Evolutionary conservation across 2,797 vertebrate genomes (phyloP), one percentile per base, ranked within the genome.

Genomic region (Merluccius polli): DNA sequence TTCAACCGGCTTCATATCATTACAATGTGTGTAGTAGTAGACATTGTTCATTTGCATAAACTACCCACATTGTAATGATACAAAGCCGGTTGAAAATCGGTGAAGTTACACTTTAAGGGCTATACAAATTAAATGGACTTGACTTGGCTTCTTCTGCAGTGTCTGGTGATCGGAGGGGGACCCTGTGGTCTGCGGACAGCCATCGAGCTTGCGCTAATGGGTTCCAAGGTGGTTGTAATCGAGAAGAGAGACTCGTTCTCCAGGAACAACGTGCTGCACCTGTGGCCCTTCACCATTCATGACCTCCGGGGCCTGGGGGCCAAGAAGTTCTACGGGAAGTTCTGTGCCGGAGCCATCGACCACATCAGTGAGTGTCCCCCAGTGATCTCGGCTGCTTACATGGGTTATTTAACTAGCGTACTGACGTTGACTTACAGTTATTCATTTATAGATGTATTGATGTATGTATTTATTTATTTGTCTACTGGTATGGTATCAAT

Each of bases 311-410:
- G 95, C 65, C 93, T 99, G 3, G 98, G 97, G 75, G 97, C 97
- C 76, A 99, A 99, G 92, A 98, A 98, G 84, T 99, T 99, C 86
- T 96, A 96, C 0, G 98, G 98, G 10, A 99, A 98, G 88, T 99
- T 99, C 92, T 99, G 98, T 29, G 98, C 96, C 0, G 98, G 98
- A 41, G 95, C 98, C 79, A 99, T 99, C 16, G 95, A 99, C 90
- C 98, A 99, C 80, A 99, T 99, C 89, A 99, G 98, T 99, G 89
- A 97, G 98, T 96, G 82, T 70, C 77, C 48, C 33, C 71, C 4
- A 7, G 24, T 21, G 29, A 29, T 27, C 27, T 68, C 65, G 0
- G 65, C 27, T 16, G 3, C 29, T 24, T 2, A 6, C 52, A n/a
- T n/a, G 7, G 52, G n/a, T 10, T 59, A 59, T 24, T 59, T 24